Conservation (phyloP, 2,113 vertebrate genomes). For the Myrmecobius fasciatus region DNA sequence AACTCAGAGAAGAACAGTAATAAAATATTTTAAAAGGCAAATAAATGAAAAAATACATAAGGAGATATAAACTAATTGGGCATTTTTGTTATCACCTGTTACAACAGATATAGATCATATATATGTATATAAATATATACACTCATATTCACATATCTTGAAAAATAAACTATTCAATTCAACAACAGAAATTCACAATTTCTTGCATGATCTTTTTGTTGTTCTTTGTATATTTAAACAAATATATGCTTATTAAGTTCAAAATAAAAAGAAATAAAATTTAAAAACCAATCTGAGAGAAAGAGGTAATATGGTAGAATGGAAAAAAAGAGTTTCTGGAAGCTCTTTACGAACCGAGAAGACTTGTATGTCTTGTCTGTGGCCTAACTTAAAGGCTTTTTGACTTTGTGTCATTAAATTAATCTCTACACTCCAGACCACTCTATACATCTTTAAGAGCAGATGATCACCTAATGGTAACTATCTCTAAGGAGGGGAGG, state of each 20-base stretch:
- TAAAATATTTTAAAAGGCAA: background rate
- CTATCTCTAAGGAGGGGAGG: too few species aligned
- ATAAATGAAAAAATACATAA: background rate
- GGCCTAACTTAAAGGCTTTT: background rate
- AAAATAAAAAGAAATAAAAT: background rate
- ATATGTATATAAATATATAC: too few species aligned
- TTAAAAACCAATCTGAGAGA: background rate
- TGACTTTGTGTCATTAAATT: background rate
- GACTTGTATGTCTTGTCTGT: background rate
- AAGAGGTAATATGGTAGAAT: background rate
- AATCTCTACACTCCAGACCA: background rate
- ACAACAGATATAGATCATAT: background rate
- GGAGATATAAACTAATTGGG: background rate
- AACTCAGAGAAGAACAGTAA: background rate
- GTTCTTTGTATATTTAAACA: background rate
- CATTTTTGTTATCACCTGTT: background rate
- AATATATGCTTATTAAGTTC: background rate
- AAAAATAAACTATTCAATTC: background rate
- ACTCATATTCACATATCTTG: background rate
- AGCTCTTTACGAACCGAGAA: background rate
- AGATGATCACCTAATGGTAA: background rate
- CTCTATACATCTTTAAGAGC: background rate
- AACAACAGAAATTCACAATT: background rate
- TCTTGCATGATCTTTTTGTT: background rate
- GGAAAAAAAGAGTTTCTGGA: background rate